Conservation (phyloP, 2,113 vertebrate species). For the Plecturocebus donacophilus region DNA sequence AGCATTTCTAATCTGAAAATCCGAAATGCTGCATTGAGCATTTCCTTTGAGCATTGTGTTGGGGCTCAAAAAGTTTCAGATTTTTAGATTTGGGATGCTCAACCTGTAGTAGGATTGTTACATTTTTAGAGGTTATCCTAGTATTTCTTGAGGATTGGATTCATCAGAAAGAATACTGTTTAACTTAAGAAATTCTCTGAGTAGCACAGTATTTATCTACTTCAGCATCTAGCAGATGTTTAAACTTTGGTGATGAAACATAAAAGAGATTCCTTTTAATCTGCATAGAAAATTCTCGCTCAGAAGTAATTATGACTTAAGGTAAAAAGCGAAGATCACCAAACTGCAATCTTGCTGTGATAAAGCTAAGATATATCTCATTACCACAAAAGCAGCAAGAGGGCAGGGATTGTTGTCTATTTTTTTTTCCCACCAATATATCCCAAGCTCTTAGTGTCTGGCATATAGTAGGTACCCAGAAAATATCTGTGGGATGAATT, state of each 20-base stretch:
- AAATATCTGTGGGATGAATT: neutral
- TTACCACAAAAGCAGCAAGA: neutral
- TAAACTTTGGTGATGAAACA: neutral
- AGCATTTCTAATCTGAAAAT: neutral
- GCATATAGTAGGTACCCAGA: neutral
- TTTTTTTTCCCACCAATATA: neutral
- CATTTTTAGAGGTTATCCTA: conserved; percentile 3
- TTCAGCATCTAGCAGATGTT: neutral
- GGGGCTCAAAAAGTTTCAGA: neutral
- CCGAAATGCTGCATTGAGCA: neutral
- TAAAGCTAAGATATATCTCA: neutral
- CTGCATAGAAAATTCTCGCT: conserved; percentile 6
- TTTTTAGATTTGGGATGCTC: neutral
- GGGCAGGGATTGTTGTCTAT: neutral
- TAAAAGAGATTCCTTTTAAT: neutral
- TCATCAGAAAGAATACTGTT: conserved; percentile 22
- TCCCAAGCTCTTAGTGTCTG: neutral
- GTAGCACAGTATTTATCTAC: conserved; percentile 23
- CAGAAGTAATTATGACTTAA: conserved; percentile 32
- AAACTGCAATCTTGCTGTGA: neutral
- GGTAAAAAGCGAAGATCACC: neutral
- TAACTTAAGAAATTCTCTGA: conserved; percentile 38
- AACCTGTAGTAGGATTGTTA: neutral
- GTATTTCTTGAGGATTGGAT: conserved; percentile 36
- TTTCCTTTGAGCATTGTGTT: neutral